Evolutionary conservation across 2,888 invertebrate genomes (phyloP).

Genomic region (Plebejus anna): DNA sequence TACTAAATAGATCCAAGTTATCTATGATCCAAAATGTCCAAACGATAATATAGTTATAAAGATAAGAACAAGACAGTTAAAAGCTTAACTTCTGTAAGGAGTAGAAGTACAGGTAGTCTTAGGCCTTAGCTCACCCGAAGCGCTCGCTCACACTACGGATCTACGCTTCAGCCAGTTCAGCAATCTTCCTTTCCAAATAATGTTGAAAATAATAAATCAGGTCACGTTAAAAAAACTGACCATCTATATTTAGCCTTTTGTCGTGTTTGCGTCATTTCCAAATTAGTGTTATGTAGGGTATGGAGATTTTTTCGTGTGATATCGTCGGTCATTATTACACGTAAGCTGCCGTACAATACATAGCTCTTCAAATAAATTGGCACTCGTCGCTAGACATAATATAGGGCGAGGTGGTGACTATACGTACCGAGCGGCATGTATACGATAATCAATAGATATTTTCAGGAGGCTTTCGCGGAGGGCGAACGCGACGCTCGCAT

Average conservation of each 20-base stretch:
- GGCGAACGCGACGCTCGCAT: conserved; percentile 56
- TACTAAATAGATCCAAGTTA: too few relatives aligned
- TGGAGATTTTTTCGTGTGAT: conserved; percentile 15
- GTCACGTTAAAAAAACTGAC: background rate
- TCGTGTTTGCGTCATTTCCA: conserved; percentile 5
- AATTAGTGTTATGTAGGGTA: conserved; percentile 7
- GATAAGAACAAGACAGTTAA: too few relatives aligned
- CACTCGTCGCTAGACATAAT: conserved; percentile 66
- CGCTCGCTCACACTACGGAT: background rate
- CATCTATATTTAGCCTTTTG: background rate
- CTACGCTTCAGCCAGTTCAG: background rate
- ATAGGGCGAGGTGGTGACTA: conserved; percentile 64
- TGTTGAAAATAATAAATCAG: background rate
- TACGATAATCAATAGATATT: conserved; percentile 80
- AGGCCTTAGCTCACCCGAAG: background rate
- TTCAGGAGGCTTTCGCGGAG: conserved; percentile 78
- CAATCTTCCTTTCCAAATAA: background rate
- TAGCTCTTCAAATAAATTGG: conserved; percentile 75
- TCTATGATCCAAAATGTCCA: too few relatives aligned
- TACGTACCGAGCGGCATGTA: conserved; percentile 66
- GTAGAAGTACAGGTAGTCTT: too few relatives aligned
- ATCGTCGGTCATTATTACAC: conserved; percentile 13
- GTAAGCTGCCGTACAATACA: conserved; percentile 15
- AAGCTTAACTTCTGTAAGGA: too few relatives aligned
- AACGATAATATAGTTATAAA: too few relatives aligned